Percentiles rank a stretch among this genome's conserved stretches.
These are phyloP conservation scores for Arnoldichthys spilopterus DNA, from an alignment of 2,797 vertebrate species.

Conservation along the genomic window DNA sequence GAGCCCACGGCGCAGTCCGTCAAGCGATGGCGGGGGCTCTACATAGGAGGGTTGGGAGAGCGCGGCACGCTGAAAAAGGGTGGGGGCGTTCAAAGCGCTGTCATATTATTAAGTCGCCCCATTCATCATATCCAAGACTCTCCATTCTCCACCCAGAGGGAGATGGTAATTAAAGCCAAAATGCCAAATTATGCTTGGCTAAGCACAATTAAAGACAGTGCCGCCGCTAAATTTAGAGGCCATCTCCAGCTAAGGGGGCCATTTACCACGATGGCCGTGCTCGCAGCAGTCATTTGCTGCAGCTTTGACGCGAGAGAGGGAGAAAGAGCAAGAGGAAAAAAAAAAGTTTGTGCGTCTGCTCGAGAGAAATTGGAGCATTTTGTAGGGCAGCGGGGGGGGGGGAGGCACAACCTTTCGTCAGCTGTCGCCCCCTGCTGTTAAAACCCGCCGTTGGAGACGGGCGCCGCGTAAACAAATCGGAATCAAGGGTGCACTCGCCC, in stretches of 20 bases:
- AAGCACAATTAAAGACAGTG: slow-evolving; percentile 67
- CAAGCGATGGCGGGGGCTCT: slow-evolving; percentile 2
- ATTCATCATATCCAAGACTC: slow-evolving; percentile 66
- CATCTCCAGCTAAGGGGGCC: slow-evolving; percentile 61
- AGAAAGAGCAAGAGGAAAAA: neutral
- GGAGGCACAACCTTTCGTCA: slow-evolving; percentile 27
- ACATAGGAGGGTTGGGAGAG: neutral
- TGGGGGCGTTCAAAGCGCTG: slow-evolving; percentile 46
- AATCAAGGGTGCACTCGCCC: slow-evolving; percentile 14
- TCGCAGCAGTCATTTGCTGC: slow-evolving; percentile 46
- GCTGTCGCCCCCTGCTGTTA: slow-evolving; percentile 37
- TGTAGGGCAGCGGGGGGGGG: slow-evolving; percentile 55
- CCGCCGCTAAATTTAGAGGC: slow-evolving; percentile 67
- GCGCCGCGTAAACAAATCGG: neutral
- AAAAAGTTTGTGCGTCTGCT: slow-evolving; percentile 38
- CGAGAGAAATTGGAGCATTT: slow-evolving; percentile 62
- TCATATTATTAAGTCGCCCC: slow-evolving; percentile 62
- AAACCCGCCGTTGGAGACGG: neutral
- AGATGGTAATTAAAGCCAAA: slow-evolving; percentile 68
- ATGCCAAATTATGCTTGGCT: slow-evolving; percentile 71
- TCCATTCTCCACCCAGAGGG: slow-evolving; percentile 56
- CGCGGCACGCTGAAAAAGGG: neutral
- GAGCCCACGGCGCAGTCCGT: neutral
- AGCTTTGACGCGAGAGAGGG: neutral
- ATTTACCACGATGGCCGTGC: slow-evolving; percentile 58